A percentile compares a stretch with the other conserved stretches of the same genome.
Evolutionary conservation across 2,888 invertebrate species (phyloP).

Genomic region (Esperia sulphurella): DNA sequence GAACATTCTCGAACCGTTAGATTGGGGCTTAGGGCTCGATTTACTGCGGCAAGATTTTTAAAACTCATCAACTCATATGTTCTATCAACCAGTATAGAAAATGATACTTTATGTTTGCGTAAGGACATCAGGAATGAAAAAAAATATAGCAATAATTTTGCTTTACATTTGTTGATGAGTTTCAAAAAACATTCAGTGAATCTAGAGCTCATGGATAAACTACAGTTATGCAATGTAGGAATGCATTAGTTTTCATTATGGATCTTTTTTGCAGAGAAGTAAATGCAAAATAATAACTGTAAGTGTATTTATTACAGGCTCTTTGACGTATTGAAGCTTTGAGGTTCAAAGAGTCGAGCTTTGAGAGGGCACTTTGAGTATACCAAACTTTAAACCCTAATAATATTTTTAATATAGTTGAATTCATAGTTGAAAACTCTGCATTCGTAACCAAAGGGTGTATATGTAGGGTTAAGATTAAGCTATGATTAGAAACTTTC

Average conservation of each 20-base stretch:
- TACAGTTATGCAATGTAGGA: conserved; percentile 23
- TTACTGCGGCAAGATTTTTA: conserved; percentile 27
- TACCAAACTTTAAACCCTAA: conserved; percentile 8
- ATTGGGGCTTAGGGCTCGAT: conserved; percentile 41
- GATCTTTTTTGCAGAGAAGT: conserved; percentile 7
- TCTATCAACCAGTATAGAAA: conserved; percentile 13
- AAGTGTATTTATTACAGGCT: conserved; percentile 11
- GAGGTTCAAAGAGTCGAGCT: conserved; percentile 12
- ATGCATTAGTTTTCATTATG: conserved; percentile 41
- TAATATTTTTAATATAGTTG: conserved; percentile 2
- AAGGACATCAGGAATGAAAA: not conserved
- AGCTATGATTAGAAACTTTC: conserved; percentile 39
- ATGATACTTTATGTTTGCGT: not conserved
- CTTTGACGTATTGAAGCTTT: conserved; percentile 12
- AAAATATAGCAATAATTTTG: not conserved
- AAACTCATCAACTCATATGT: conserved; percentile 27
- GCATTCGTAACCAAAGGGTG: conserved; percentile 30
- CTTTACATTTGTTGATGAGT: conserved; percentile 23
- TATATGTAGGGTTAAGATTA: conserved; percentile 43
- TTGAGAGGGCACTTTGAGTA: not conserved
- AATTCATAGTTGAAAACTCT: conserved; percentile 29
- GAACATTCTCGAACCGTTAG: conserved; percentile 38
- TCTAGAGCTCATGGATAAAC: conserved; percentile 15
- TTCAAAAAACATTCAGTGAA: conserved; percentile 27
- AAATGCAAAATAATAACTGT: conserved; percentile 13